Evolutionary conservation across 2,797 vertebrate species (phyloP).

Genomic region (Linurgus olivaceus): DNA sequence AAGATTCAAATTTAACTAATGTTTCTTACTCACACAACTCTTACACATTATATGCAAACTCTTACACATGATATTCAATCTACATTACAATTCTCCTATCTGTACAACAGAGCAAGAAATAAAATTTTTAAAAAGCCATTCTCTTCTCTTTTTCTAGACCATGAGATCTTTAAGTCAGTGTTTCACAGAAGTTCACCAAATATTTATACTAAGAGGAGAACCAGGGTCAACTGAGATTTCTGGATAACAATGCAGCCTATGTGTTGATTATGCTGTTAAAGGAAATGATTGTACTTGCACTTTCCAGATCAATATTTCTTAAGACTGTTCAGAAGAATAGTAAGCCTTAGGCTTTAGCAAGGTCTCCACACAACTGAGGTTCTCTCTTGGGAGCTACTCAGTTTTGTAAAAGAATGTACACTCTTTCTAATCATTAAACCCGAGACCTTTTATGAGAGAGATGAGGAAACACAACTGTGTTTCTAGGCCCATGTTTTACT

Average conservation of each 20-base stretch:
- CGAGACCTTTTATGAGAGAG: neutral
- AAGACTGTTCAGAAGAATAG: neutral
- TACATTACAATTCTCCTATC: neutral
- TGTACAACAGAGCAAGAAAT: neutral
- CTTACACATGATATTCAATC: neutral
- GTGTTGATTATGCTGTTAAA: neutral
- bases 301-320: neutral
- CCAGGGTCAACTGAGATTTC: neutral
- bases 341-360: neutral
- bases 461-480: neutral
- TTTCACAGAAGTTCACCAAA: neutral
- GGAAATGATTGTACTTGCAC: neutral
- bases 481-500: constrained; percentile 11
- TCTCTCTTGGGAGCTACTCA: neutral
- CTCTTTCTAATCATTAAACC: neutral
- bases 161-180: neutral
- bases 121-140: neutral
- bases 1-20: neutral
- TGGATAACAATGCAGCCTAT: neutral
- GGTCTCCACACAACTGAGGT: neutral
- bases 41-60: neutral
- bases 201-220: neutral
- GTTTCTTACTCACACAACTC: neutral
- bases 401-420: neutral
- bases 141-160: neutral